Base-by-base conservation (phyloP, 2,797 vertebrate species). In the Rhinoraja longicauda region DNA sequence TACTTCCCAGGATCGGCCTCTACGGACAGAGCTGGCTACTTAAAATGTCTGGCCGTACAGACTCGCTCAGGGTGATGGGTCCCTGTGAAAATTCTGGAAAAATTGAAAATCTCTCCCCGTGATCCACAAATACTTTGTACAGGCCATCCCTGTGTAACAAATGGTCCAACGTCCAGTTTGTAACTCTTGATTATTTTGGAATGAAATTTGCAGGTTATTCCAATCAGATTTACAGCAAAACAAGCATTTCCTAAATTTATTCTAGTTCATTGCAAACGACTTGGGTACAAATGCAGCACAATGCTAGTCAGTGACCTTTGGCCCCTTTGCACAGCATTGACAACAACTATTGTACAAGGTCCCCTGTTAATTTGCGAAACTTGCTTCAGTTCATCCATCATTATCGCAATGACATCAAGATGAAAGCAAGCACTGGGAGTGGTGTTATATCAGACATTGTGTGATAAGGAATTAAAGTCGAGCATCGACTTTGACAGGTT, bases 191-290 rank as follows among this genome's bases (percentile, higher is more conserved):
- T 26, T 53, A 26, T 1, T 82, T 53, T 82, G 57, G 26, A 86
- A 86, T n/a, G 53, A 86, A 21, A 21, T 24, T 53, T 81, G 79
- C 39, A 26, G 53, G 82, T 62, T 86, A 86, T 17, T 59, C 57
- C 59, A 62, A 59, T 86, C 62, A 86, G 82, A 86, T 29, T 86
- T 86, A 29, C 82, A 86, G 57, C 57, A 59, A n/a, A 57, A 62
- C 17, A 62, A 12, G 82, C 82, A 86, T 59, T 29, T 59, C 26
- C 13, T n/a, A 32, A 86, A 86, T 59, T 29, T 9, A 82, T 57
- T 53, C 79, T 24, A 86, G 45, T 86, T 29, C 57, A 86, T 86
- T 59, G 29, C 82, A 86, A 59, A 86, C 29, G n/a, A 59, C n/a
- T 86, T 57, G n/a, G 4, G n/a, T 29, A 86, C 62, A 62, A n/a